phyloP scores from a whole-genome alignment of 2,797 vertebrate genomes.

The Sandelia bainsii region DNA sequence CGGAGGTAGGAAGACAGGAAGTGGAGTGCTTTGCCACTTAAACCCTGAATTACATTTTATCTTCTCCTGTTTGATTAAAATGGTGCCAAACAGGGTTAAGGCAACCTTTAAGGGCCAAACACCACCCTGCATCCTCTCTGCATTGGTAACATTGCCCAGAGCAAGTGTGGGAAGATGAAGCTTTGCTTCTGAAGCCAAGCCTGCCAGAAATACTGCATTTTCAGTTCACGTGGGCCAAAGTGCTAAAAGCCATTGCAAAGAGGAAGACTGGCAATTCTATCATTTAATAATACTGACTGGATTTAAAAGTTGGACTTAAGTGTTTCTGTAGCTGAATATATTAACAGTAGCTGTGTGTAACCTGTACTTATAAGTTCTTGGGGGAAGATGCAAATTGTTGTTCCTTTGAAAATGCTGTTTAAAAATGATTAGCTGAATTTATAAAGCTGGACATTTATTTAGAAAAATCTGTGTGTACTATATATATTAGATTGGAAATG shows the following conservation, averaged over 20 bases:
- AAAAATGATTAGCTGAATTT: slow-evolving; percentile 36
- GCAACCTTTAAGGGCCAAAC: slow-evolving; percentile 54
- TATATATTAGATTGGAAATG: no score
- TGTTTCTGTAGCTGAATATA: neutral
- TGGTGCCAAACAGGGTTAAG: slow-evolving; percentile 50
- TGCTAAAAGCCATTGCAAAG: slow-evolving; percentile 13
- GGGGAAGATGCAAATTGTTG: no score
- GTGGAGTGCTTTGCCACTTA: slow-evolving; percentile 21
- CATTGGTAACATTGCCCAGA: slow-evolving; percentile 61
- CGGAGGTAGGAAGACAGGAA: slow-evolving; percentile 18
- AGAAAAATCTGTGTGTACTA: no score
- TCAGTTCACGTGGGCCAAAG: slow-evolving; percentile 29
- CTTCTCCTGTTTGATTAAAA: slow-evolving; percentile 44
- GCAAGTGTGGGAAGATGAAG: slow-evolving; percentile 64
- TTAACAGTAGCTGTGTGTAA: neutral
- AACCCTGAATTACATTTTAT: slow-evolving; percentile 44
- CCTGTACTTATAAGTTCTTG: neutral
- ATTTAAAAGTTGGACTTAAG: slow-evolving; percentile 1
- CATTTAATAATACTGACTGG: slow-evolving; percentile 3
- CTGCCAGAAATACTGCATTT: slow-evolving; percentile 38
- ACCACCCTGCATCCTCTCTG: slow-evolving; percentile 41
- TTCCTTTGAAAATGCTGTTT: neutral
- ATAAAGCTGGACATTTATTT: no score
- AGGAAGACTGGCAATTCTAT: slow-evolving; percentile 7
- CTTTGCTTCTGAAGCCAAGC: slow-evolving; percentile 70